Percentiles rank a stretch among this genome's conserved stretches.
Evolutionary conservation across 2,113 vertebrate species (phyloP).

Genomic region (Hyaena hyaena): DNA sequence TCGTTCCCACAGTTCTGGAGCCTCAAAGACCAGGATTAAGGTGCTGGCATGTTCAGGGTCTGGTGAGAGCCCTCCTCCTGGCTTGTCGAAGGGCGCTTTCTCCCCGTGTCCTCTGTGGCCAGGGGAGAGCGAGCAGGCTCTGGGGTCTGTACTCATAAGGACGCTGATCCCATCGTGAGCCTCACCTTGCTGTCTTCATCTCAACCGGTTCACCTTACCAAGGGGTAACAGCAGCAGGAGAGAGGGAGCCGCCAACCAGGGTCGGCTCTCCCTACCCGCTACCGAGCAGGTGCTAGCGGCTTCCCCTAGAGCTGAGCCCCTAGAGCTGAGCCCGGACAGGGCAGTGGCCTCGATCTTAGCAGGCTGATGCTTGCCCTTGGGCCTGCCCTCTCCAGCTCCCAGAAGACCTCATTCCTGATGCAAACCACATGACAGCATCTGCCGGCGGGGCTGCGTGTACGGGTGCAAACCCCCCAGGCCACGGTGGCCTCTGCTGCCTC

Average conservation of each 20-base stretch:
- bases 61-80: not conserved
- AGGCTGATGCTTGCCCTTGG: slow-evolving; percentile 87
- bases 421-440: accelerated
- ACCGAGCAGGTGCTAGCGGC: not conserved
- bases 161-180: not conserved
- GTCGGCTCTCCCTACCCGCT: not conserved
- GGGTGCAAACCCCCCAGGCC: not conserved
- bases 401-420: not conserved
- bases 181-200: not conserved
- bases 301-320: not conserved
- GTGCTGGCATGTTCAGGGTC: not conserved
- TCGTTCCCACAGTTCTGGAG: not conserved
- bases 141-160: not conserved
- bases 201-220: not conserved
- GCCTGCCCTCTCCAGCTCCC: slow-evolving; percentile 25
- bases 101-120: not conserved
- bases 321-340: slow-evolving; percentile 46
- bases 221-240: slow-evolving; percentile 52
- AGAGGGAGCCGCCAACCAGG: accelerated
- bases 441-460: not conserved
- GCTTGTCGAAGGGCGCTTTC: not conserved
- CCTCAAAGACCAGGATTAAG: not conserved
- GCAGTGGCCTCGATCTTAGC: slow-evolving; percentile 60
- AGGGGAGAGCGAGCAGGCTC: no score
- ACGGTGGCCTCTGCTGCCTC: not conserved